These are phyloP conservation scores for Nematopogon swammerdamellus DNA, from an alignment of 2,888 invertebrate genomes.

Conservation along the genomic window DNA sequence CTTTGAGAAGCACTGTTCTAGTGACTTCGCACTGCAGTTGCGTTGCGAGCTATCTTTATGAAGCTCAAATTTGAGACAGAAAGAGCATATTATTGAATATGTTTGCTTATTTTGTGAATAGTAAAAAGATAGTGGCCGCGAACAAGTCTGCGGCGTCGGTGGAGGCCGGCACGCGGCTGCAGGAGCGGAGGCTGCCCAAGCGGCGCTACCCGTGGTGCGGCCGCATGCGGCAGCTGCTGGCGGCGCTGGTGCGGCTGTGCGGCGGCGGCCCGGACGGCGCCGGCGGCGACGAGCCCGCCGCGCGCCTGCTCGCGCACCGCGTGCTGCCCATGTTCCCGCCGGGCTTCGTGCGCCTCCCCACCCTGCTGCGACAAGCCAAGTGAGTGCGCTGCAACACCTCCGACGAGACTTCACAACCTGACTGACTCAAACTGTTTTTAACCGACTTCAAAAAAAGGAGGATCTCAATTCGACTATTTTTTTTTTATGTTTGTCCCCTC, in stretches of 20 bases:
- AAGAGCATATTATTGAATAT: too few relatives aligned
- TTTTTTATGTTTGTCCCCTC: too few relatives aligned
- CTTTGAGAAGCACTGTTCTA: too few relatives aligned
- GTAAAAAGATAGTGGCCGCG: constrained; percentile 35
- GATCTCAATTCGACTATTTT: too few relatives aligned
- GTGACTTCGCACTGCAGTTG: too few relatives aligned
- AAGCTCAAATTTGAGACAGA: too few relatives aligned
- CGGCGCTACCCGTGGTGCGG: constrained; percentile 70
- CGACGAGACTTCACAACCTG: neutral
- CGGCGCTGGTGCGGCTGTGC: constrained; percentile 15
- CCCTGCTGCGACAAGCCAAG: constrained; percentile 50
- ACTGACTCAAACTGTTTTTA: too few relatives aligned
- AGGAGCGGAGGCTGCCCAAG: constrained; percentile 60
- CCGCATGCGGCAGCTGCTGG: constrained; percentile 22
- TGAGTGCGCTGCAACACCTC: constrained; percentile 17
- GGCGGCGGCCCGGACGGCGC: constrained; percentile 10
- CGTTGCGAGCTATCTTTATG: too few relatives aligned
- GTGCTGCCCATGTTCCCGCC: constrained; percentile 65
- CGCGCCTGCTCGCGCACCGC: constrained; percentile 51
- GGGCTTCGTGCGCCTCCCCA: constrained; percentile 63
- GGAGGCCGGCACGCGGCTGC: constrained; percentile 46
- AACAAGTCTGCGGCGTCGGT: constrained; percentile 18
- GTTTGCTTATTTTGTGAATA: too few relatives aligned
- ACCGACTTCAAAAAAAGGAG: too few relatives aligned
- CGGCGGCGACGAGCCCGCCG: constrained; percentile 13